Evolutionary conservation across 1,140 invertebrate species (phyloP).

Genomic region (Aphelinus certus): DNA sequence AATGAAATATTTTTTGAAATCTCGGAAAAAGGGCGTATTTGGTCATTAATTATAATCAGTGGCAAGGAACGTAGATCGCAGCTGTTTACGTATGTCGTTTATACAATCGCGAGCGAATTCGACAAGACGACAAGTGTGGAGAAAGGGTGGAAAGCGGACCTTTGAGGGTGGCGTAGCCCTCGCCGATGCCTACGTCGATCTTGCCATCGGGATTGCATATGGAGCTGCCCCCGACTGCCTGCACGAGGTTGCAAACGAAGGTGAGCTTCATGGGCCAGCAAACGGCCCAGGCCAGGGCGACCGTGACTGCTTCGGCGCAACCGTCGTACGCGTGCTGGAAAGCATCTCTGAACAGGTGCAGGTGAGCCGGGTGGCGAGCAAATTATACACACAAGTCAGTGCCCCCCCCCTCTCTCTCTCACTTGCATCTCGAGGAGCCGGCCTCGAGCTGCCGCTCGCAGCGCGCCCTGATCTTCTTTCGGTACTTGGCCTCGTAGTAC

Average conservation of each 20-base stretch:
- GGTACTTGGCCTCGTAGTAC: conserved; percentile 68
- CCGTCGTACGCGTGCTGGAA: conserved; percentile 70
- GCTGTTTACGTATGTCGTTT: too few species aligned
- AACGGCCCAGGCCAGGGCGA: conserved; percentile 67
- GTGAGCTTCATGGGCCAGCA: conserved; percentile 80
- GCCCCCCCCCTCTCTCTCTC: not conserved
- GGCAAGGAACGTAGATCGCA: too few species aligned
- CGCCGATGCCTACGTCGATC: conserved; percentile 73
- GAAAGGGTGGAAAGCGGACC: conserved; percentile 40
- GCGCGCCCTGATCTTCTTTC: conserved; percentile 70
- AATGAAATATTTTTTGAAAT: too few species aligned
- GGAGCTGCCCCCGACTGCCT: conserved; percentile 59
- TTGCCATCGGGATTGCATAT: conserved; percentile 69
- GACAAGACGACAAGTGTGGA: conserved; percentile 28
- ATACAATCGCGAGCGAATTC: too few species aligned
- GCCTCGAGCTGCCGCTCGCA: conserved; percentile 71
- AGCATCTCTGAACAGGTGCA: conserved; percentile 59
- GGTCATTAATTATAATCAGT: too few species aligned
- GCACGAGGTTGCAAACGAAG: conserved; percentile 73
- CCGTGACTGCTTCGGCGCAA: conserved; percentile 69
- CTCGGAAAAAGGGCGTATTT: too few species aligned
- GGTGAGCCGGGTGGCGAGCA: too few species aligned
- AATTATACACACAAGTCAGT: too few species aligned
- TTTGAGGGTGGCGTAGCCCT: conserved; percentile 71
- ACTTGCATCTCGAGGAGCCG: conserved; percentile 60